Evolutionary conservation across 2,797 vertebrate genomes (phyloP).

Genomic region (Gallinago solitaria): DNA sequence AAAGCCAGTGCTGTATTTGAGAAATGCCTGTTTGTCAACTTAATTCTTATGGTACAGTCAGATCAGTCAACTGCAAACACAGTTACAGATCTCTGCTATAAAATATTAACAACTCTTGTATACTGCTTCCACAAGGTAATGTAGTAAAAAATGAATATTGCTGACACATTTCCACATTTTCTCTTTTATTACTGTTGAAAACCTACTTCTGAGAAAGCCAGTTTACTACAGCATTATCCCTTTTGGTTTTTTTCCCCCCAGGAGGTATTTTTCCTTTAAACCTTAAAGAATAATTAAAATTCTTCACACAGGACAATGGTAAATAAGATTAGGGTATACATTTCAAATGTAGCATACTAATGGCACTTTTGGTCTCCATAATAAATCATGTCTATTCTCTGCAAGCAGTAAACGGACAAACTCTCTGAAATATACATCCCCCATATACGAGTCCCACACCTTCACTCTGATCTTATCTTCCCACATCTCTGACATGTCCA

Average conservation of each 20-base stretch:
- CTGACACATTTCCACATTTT: neutral
- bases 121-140: neutral
- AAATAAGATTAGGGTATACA: conserved; percentile 8
- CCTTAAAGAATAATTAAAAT: conserved; percentile 24
- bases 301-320: neutral
- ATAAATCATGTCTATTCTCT: neutral
- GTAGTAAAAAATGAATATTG: neutral
- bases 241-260: neutral
- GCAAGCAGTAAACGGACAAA: neutral
- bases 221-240: neutral
- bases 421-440: neutral
- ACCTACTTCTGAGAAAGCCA: neutral
- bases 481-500: neutral
- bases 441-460: neutral
- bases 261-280: neutral
- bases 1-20: neutral
- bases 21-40: neutral
- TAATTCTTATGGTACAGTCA: neutral
- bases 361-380: neutral
- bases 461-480: neutral
- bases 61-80: neutral
- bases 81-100: neutral
- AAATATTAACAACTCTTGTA: conserved; percentile 22
- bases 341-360: conserved; percentile 15
- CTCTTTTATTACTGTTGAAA: neutral